Evolutionary conservation across 1,140 invertebrate species (phyloP), one percentile per base, ranked within the genome.

Genomic region (Drosophila orena): DNA sequence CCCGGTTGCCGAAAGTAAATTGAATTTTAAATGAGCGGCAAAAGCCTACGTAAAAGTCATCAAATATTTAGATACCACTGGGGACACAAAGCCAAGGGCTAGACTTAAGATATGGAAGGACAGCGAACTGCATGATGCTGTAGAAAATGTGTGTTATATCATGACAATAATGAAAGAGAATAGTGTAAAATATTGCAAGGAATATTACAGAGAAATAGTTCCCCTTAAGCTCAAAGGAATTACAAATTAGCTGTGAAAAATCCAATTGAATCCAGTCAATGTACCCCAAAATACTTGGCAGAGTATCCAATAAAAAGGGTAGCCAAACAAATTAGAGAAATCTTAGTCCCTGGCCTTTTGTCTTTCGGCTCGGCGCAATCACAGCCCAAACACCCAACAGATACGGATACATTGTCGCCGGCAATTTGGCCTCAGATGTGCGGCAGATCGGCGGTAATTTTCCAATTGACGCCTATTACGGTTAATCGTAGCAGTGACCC

Each of bases 401-500:
- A 65, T 24, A 49, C 37, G 22, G 15, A 27, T 30, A 47, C 34
- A 37, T 43, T 24, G 57, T 59, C 54, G 64, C 27, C 46, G 47
- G 38, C 47, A 65, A 43, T 50, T 30, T 46, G 17, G 55, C 24
- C 42, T 55, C 59, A 46, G 64, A 64, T 65, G 66, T 88, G 78
- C 80, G 77, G 81, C 83, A 70, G 80, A 84, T 89, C 71, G 71
- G 49, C 72, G 79, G 73, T 81, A 89, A 89, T 89, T 89, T 89
- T 89, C 80, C 84, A 89, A 89, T 89, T 89, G 79, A 80, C 84
- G 84, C 84, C 84, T 77, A 89, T 89, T 89, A 89, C 69, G 85
- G 72, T 90, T 89, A 89, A 89, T 90, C 84, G 84, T 84, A 89
- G 84, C 84, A 89, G 65, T 89, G 84, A 89, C 84, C 84, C 85